Percentiles rank a stretch among this genome's conserved stretches.
Conservation (phyloP, 2,888 invertebrate genomes). For the Hemithea aestivaria region DNA sequence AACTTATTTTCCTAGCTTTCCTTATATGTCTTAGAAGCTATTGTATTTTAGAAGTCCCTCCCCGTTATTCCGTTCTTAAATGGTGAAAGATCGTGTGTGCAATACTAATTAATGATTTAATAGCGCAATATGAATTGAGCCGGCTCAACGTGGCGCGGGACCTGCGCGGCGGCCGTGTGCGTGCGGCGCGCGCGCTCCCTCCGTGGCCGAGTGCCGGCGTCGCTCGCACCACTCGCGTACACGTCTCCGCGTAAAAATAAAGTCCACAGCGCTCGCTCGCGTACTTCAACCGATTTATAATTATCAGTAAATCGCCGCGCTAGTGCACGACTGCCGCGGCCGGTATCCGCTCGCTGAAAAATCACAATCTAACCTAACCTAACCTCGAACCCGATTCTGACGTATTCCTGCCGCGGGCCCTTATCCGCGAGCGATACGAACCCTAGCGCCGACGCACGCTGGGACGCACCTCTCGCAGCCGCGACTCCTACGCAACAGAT, state of each 20-base stretch:
- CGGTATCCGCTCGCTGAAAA: slow-evolving; percentile 65
- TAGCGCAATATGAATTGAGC: slow-evolving; percentile 57
- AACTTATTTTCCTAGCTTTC: slow-evolving; percentile 44
- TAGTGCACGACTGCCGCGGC: slow-evolving; percentile 70
- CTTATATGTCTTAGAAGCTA: slow-evolving; percentile 49
- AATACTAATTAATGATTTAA: slow-evolving; percentile 74
- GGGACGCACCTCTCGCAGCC: slow-evolving; percentile 39
- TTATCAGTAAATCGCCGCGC: slow-evolving; percentile 77
- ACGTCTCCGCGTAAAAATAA: slow-evolving; percentile 78
- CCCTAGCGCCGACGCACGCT: slow-evolving; percentile 42
- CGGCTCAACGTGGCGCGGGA: slow-evolving; percentile 48
- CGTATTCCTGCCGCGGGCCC: slow-evolving; percentile 49
- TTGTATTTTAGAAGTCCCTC: slow-evolving; percentile 55
- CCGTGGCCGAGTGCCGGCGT: slow-evolving; percentile 49
- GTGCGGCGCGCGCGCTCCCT: slow-evolving; percentile 51
- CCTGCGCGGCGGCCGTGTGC: slow-evolving; percentile 37
- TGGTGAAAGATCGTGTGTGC: slow-evolving; percentile 57
- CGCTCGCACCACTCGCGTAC: slow-evolving; percentile 68
- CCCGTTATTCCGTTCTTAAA: slow-evolving; percentile 69
- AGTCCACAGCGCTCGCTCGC: slow-evolving; percentile 70
- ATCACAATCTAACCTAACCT: slow-evolving; percentile 42
- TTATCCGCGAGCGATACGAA: slow-evolving; percentile 49
- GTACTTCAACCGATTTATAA: slow-evolving; percentile 77
- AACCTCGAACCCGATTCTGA: slow-evolving; percentile 48
- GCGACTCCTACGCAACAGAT: slow-evolving; percentile 59